Evolutionary conservation across 1,140 invertebrate species (phyloP), one percentile per base, ranked within the genome.

Genomic region (Cyclina sinensis): DNA sequence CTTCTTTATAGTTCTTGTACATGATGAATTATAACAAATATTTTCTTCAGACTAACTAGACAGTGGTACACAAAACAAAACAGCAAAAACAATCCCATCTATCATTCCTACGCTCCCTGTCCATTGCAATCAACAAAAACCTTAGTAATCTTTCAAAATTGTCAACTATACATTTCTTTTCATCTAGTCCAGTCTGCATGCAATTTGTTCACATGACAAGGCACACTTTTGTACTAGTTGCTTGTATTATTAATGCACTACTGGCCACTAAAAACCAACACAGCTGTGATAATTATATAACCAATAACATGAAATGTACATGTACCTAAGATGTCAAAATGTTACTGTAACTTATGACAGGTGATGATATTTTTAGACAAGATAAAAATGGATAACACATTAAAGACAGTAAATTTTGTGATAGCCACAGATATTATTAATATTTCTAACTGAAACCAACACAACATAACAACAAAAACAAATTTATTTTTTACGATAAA

Each of bases 241-340:
- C 51, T 57, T 21, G n/a, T 57, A 57, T 57, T n/a, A n/a, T 43
- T 43, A 43, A 43, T 43, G 43, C 4, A 43, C 14, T 43, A 4
- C n/a, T n/a, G n/a, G n/a, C 57, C 24, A n/a, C 27, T 27, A 27
- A 24, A n/a, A 65, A 16, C 37, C 9, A 18, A 37, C 1, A 37
- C 14, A 37, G 39, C 16, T 74, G 39, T 74, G 70, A 74, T 74
- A 74, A 74, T 74, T 74, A 48, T 74, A 24, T 74, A 74, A 74
- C 48, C 70, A 74, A 74, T 74, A 74, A 48, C 1, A 16, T 35
- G 16, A 18, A 16, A 74, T 39, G 21, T 70, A 74, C n/a, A 74
- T 74, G 70, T 43, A 74, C n/a, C 39, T 48, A 4, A 74, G 12
- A 43, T 74, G 39, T 74, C 24, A 27, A 74, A 43, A 21, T 74